Evolutionary conservation across 2,797 vertebrate genomes (phyloP).

Genomic region (Cuculus canorus): DNA sequence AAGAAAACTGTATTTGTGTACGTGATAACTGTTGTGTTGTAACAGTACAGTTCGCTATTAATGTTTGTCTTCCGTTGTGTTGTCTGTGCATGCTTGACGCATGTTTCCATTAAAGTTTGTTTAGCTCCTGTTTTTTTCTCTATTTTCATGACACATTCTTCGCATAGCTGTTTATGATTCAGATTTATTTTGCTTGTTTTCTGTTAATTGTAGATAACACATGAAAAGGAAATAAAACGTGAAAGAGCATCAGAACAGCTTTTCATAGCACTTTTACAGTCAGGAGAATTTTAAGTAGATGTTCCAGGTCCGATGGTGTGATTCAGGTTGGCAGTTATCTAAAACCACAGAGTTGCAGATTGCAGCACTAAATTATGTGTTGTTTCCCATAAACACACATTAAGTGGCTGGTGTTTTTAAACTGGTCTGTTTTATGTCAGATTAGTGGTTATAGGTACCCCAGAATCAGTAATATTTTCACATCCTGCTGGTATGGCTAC

Average conservation of each 20-base stretch:
- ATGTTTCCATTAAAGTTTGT: conserved; percentile 80
- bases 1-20: conserved; percentile 30
- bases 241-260: conserved; percentile 60
- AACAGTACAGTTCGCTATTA: conserved; percentile 73
- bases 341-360: background rate
- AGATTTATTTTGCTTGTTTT: conserved; percentile 77
- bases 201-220: conserved; percentile 74
- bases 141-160: conserved; percentile 72
- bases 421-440: conserved; percentile 4
- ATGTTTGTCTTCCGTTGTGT: conserved; percentile 72
- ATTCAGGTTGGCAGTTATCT: background rate
- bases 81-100: conserved; percentile 79
- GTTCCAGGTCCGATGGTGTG: background rate
- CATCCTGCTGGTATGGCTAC: background rate
- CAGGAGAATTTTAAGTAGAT: background rate
- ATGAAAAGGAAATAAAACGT: conserved; percentile 73
- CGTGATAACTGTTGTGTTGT: conserved; percentile 68
- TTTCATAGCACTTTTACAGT: conserved; percentile 18
- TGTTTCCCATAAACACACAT: background rate
- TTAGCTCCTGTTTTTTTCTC: conserved; percentile 76
- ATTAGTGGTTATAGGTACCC: conserved; percentile 24
- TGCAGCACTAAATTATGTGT: conserved; percentile 62
- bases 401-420: background rate
- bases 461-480: background rate
- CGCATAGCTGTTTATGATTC: conserved; percentile 71